Conservation (phyloP, 2,888 invertebrate species). For the Orthosia cruda region DNA sequence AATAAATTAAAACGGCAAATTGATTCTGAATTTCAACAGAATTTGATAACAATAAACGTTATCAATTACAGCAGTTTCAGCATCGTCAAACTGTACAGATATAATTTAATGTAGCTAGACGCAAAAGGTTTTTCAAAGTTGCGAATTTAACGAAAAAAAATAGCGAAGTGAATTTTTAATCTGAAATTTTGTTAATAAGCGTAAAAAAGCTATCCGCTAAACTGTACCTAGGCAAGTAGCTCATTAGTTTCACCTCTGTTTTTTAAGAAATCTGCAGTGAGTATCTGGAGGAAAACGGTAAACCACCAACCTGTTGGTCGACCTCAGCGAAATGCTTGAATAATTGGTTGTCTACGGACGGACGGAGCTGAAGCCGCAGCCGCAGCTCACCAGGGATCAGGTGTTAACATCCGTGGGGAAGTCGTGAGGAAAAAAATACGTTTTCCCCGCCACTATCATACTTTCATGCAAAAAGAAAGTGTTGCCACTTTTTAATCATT, state of each 20-base stretch:
- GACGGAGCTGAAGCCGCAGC: slow-evolving; percentile 74
- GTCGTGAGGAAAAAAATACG: slow-evolving; percentile 81
- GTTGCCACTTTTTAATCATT: slow-evolving; percentile 54
- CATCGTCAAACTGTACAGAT: slow-evolving; percentile 25
- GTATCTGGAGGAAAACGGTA: slow-evolving; percentile 81
- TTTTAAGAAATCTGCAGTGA: slow-evolving; percentile 75
- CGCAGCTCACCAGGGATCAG: slow-evolving; percentile 81
- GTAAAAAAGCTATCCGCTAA: slow-evolving; percentile 62
- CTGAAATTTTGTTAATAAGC: slow-evolving; percentile 57
- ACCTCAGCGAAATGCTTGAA: slow-evolving; percentile 87
- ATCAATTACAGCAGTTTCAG: slow-evolving; percentile 49
- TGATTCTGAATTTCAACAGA: slow-evolving; percentile 55
- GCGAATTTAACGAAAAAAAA: slow-evolving; percentile 37
- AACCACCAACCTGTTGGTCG: slow-evolving; percentile 83
- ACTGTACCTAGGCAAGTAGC: slow-evolving; percentile 68
- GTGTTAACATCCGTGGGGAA: slow-evolving; percentile 86
- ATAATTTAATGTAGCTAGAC: slow-evolving; percentile 29
- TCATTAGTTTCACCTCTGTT: slow-evolving; percentile 77
- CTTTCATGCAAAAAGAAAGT: slow-evolving; percentile 74
- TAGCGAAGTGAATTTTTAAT: slow-evolving; percentile 55
- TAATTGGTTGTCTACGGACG: slow-evolving; percentile 88
- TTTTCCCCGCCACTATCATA: slow-evolving; percentile 62
- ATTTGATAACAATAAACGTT: slow-evolving; percentile 55
- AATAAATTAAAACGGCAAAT: slow-evolving; percentile 60
- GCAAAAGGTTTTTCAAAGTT: slow-evolving; percentile 35